phyloP scores from a whole-genome alignment of 2,113 vertebrate species.

The Heliornis fulica region DNA sequence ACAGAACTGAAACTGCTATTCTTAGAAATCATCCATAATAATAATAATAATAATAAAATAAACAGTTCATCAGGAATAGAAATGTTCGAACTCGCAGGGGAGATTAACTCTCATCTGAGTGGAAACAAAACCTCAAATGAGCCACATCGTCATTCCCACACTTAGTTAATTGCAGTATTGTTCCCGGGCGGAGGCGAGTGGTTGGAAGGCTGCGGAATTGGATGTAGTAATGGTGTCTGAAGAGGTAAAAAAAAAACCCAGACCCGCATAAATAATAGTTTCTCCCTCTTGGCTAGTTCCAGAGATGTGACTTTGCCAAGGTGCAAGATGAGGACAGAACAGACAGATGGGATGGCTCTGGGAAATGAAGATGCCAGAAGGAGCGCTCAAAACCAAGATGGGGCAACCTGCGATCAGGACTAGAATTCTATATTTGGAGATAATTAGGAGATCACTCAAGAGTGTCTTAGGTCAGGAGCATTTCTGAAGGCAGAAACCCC shows the following conservation, averaged over 20 bases:
- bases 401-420: not conserved
- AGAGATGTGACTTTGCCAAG: not conserved
- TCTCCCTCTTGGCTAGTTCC: not conserved
- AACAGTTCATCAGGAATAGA: constrained; percentile 38
- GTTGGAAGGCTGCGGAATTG: not conserved
- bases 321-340: not conserved
- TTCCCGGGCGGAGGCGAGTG: not conserved
- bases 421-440: not conserved
- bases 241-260: not conserved
- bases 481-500: not conserved
- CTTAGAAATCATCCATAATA: constrained; percentile 47
- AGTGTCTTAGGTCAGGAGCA: accelerated
- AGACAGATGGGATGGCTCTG: not conserved
- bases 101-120: constrained; percentile 22
- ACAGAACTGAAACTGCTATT: constrained; percentile 22
- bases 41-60: constrained; percentile 20
- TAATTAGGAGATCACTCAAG: too few species aligned
- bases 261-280: not conserved
- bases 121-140: constrained; percentile 41
- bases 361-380: not conserved
- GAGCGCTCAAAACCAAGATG: not conserved
- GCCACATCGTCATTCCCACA: not conserved
- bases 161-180: not conserved
- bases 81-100: not conserved
- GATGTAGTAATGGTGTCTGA: not conserved